Evolutionary conservation across 2,797 vertebrate genomes (phyloP).

Genomic region (Knipowitschia caucasica): DNA sequence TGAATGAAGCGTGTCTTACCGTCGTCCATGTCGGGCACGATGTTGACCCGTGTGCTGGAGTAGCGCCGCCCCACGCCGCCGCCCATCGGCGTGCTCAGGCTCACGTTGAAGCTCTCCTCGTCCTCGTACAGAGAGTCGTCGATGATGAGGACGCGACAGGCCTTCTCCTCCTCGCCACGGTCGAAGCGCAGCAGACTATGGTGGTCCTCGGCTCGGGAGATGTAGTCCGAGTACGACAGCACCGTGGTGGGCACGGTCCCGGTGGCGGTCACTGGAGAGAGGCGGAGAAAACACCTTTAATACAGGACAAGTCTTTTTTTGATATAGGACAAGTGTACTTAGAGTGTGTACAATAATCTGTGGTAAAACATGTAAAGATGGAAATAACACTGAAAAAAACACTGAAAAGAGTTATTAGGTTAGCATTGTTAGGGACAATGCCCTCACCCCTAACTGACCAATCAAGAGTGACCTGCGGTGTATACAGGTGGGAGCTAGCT

Average conservation of each 20-base stretch:
- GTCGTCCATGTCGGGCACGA: slow-evolving; percentile 84
- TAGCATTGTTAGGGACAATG: too few species aligned
- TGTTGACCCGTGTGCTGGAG: slow-evolving; percentile 74
- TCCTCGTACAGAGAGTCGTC: slow-evolving; percentile 90
- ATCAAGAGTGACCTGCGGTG: too few species aligned
- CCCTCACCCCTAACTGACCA: too few species aligned
- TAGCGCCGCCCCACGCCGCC: slow-evolving; percentile 85
- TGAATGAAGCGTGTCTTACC: too few species aligned
- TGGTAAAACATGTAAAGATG: too few species aligned
- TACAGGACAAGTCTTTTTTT: too few species aligned
- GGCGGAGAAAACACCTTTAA: background rate
- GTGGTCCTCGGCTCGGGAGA: slow-evolving; percentile 89
- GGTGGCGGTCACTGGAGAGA: slow-evolving; percentile 79
- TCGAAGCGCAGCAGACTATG: slow-evolving; percentile 85
- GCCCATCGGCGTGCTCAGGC: slow-evolving; percentile 85
- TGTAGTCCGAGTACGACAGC: slow-evolving; percentile 93
- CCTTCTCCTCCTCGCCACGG: slow-evolving; percentile 81
- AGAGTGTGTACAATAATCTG: too few species aligned
- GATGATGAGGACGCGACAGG: slow-evolving; percentile 85
- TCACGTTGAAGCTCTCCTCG: slow-evolving; percentile 87
- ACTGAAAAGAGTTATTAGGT: too few species aligned
- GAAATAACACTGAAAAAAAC: too few species aligned
- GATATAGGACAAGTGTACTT: too few species aligned
- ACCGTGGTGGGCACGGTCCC: slow-evolving; percentile 87
- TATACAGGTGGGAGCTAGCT: too few species aligned